Conservation (phyloP, 2,888 invertebrate species). For the Drosophila aldrichi region DNA sequence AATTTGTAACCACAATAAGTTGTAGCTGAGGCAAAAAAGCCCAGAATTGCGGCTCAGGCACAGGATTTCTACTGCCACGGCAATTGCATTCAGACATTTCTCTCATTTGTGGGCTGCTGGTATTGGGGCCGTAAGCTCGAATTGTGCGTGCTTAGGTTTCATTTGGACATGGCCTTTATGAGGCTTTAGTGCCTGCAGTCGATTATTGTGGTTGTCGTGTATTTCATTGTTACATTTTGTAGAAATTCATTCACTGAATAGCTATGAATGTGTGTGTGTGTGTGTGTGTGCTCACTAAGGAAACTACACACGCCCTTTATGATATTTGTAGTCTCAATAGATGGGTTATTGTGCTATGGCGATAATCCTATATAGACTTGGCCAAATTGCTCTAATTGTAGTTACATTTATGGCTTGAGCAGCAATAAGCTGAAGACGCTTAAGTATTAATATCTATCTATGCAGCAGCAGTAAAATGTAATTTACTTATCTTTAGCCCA, state of each 20-base stretch:
- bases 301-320: constrained; percentile 26
- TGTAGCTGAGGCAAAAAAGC: constrained; percentile 65
- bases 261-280: too few species aligned
- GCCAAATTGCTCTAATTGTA: constrained; percentile 14
- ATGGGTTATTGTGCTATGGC: constrained; percentile 32
- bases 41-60: neutral
- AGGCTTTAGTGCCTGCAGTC: constrained; percentile 34
- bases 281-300: constrained; percentile 17
- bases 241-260: constrained; percentile 6
- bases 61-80: constrained; percentile 1
- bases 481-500: neutral
- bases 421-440: constrained; percentile 19
- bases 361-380: constrained; percentile 41
- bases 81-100: constrained; percentile 17
- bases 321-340: constrained; percentile 48
- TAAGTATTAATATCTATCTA: constrained; percentile 16
- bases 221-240: constrained; percentile 21
- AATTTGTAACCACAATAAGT: constrained; percentile 80
- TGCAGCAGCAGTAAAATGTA: constrained; percentile 12
- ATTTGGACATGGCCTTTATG: constrained; percentile 29
- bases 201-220: constrained; percentile 37
- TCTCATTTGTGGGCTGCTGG: constrained; percentile 45
- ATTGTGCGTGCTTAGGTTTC: constrained; percentile 6
- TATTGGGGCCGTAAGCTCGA: constrained; percentile 29
- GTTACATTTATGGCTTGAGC: constrained; percentile 30